Percentiles rank a stretch among this genome's conserved stretches.
Evolutionary conservation across 2,113 vertebrate species (phyloP).

Genomic region (Rhodinocichla rosea): DNA sequence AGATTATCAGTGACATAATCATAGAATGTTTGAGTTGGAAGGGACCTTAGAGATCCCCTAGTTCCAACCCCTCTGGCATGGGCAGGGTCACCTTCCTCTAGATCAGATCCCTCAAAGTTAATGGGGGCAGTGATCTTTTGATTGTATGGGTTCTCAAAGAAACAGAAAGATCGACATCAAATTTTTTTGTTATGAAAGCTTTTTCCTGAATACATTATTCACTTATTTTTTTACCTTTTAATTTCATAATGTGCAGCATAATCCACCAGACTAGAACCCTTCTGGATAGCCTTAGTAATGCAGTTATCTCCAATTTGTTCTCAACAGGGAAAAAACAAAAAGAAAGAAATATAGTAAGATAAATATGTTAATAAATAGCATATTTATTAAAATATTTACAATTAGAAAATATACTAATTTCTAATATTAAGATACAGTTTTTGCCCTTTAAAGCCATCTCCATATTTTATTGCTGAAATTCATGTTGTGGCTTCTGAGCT

Average conservation of each 20-base stretch:
- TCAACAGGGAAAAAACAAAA: background rate
- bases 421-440: background rate
- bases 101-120: background rate
- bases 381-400: background rate
- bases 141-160: background rate
- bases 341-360: background rate
- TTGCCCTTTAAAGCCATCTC: background rate
- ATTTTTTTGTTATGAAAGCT: background rate
- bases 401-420: background rate
- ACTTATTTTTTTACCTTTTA: conserved; percentile 53
- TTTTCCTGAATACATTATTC: background rate
- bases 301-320: conserved; percentile 49
- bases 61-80: background rate
- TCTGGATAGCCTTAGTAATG: conserved; percentile 57
- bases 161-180: background rate
- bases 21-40: background rate
- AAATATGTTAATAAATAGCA: background rate
- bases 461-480: background rate
- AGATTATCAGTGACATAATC: background rate
- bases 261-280: conserved; percentile 59
- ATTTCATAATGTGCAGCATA: conserved; percentile 1
- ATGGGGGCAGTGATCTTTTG: background rate
- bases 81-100: background rate
- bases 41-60: background rate
- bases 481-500: background rate